Percentiles rank a stretch among this genome's conserved stretches.
Conservation (phyloP, 2,113 vertebrate genomes). For the Hydrochoerus hydrochaeris region DNA sequence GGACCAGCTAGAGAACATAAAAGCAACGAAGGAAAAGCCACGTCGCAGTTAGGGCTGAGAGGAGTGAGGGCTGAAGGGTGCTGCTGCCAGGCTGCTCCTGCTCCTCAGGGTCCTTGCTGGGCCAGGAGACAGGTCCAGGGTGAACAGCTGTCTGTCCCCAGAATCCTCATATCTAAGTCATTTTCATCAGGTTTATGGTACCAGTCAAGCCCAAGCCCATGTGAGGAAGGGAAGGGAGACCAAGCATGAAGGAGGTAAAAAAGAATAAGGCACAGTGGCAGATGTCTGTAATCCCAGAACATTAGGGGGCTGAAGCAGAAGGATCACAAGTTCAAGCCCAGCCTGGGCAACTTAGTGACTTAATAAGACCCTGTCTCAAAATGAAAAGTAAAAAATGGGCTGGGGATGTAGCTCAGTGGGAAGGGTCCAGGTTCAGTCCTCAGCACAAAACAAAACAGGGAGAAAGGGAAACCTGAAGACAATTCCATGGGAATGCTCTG, state of each 20-base stretch:
- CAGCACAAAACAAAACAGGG: background rate
- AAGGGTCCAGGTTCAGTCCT: background rate
- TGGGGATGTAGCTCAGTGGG: background rate
- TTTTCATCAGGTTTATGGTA: background rate
- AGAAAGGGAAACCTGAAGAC: background rate
- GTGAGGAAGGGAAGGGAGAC: background rate
- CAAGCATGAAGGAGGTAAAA: background rate
- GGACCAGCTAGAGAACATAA: background rate
- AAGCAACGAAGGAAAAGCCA: background rate
- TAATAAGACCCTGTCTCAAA: background rate
- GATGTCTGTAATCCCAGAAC: background rate
- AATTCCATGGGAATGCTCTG: background rate
- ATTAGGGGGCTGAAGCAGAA: background rate
- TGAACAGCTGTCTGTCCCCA: background rate
- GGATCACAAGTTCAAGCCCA: background rate
- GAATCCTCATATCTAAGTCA: background rate
- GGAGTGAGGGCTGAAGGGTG: background rate
- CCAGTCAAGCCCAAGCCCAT: background rate
- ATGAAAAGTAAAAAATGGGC: background rate
- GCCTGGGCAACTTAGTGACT: background rate
- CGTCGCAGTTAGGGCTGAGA: rapidly evolving
- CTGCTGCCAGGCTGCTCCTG: background rate
- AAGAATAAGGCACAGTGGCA: background rate
- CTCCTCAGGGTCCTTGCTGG: background rate
- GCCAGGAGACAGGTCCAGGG: rapidly evolving